Evolutionary conservation across 2,888 invertebrate genomes (phyloP).

Genomic region (Apantesis nais): DNA sequence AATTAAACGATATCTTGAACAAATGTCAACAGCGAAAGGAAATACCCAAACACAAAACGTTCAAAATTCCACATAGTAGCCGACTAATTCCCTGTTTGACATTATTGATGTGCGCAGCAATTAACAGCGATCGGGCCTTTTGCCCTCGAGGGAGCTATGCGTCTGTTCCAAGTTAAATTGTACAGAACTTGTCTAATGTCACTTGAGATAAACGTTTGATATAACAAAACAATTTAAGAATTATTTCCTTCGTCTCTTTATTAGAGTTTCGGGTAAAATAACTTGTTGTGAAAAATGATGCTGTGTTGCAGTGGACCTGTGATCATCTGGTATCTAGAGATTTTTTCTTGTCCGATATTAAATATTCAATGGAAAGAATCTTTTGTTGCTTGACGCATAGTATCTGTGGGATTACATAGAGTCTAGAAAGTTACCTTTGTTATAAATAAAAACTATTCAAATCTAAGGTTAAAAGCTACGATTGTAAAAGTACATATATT

Average conservation of each 20-base stretch:
- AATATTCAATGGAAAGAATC: not conserved
- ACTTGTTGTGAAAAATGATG: not conserved
- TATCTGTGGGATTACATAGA: not conserved
- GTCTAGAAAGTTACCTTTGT: slow-evolving; percentile 4
- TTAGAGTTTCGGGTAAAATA: not conserved
- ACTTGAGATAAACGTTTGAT: not conserved
- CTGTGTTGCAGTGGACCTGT: not conserved
- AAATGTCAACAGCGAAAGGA: slow-evolving; percentile 16
- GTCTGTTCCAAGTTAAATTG: slow-evolving; percentile 12
- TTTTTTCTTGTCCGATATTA: not conserved
- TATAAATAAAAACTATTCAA: slow-evolving; percentile 16
- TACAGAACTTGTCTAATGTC: slow-evolving; percentile 3
- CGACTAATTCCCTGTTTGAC: not conserved
- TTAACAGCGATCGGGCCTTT: slow-evolving; percentile 9
- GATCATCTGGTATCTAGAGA: not conserved
- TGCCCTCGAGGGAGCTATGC: not conserved
- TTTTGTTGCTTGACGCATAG: not conserved
- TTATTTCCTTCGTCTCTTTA: not conserved
- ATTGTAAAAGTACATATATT: slow-evolving; percentile 15
- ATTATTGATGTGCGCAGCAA: slow-evolving; percentile 10
- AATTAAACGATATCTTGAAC: slow-evolving; percentile 16
- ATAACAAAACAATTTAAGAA: not conserved
- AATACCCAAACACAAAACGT: slow-evolving; percentile 15
- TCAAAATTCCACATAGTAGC: not conserved
- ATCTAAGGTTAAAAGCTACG: slow-evolving; percentile 10